Percentiles rank a stretch among this genome's conserved stretches.
phyloP scores from a whole-genome alignment of 1,140 invertebrate genomes.

The Drosophila setifemur region DNA sequence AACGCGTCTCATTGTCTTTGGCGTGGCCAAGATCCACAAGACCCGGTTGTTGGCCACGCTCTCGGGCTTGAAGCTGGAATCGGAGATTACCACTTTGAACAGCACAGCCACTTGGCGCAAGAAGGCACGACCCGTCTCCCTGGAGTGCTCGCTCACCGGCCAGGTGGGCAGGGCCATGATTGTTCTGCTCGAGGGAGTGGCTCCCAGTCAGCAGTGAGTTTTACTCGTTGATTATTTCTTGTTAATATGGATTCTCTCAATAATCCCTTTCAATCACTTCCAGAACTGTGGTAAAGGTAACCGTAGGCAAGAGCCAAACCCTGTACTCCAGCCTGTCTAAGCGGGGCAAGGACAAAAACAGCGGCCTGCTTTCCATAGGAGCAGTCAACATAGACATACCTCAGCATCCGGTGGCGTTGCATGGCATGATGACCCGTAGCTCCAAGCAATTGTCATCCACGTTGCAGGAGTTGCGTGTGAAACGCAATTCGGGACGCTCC shows the following conservation, averaged over 20 bases:
- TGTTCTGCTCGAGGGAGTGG: slow-evolving; percentile 93
- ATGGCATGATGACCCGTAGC: slow-evolving; percentile 98
- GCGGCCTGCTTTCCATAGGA: slow-evolving; percentile 93
- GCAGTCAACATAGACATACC: slow-evolving; percentile 96
- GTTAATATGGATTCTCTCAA: neutral
- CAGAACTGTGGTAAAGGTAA: slow-evolving; percentile 96
- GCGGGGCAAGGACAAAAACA: slow-evolving; percentile 92
- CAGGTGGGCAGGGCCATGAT: slow-evolving; percentile 96
- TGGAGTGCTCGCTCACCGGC: slow-evolving; percentile 94
- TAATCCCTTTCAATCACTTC: neutral
- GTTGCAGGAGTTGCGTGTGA: slow-evolving; percentile 91
- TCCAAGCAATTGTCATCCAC: slow-evolving; percentile 96
- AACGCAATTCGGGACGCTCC: slow-evolving; percentile 89
- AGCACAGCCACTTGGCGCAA: slow-evolving; percentile 81
- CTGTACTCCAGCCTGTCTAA: slow-evolving; percentile 93
- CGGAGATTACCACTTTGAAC: slow-evolving; percentile 79
- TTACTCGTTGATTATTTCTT: too few species aligned
- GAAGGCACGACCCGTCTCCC: slow-evolving; percentile 83
- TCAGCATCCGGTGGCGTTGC: slow-evolving; percentile 97
- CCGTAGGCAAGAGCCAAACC: slow-evolving; percentile 95
- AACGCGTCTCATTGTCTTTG: slow-evolving; percentile 86
- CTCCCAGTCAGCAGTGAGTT: slow-evolving; percentile 92
- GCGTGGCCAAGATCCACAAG: slow-evolving; percentile 93
- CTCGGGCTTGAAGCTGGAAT: slow-evolving; percentile 91
- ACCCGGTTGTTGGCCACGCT: slow-evolving; percentile 94